phyloP scores from a whole-genome alignment of 2,113 vertebrate species.

The Eclectus roratus region DNA sequence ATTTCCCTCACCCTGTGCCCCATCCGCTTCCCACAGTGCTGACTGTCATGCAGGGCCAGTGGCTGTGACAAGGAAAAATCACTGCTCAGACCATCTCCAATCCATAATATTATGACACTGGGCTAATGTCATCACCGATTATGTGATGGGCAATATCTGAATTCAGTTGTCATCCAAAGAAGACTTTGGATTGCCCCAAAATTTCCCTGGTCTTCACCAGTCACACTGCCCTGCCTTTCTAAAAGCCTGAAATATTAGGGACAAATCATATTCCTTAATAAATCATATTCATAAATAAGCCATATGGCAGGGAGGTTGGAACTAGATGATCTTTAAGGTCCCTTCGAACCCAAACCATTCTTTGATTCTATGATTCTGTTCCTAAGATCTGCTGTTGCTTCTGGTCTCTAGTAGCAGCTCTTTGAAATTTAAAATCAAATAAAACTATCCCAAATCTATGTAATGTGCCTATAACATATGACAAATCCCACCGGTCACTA shows the following conservation, averaged over 20 bases:
- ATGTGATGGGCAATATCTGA: neutral
- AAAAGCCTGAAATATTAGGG: neutral
- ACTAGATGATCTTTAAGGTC: neutral
- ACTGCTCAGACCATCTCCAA: rapidly evolving
- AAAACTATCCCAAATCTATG: neutral
- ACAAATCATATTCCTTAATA: neutral
- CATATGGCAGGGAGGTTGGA: neutral
- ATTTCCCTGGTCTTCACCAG: neutral
- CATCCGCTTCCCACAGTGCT: neutral
- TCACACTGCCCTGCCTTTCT: neutral
- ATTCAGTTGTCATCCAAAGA: neutral
- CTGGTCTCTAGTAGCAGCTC: neutral
- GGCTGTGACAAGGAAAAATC: neutral
- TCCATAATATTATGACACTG: neutral
- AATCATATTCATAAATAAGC: neutral
- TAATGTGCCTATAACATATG: neutral
- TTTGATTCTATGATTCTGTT: neutral
- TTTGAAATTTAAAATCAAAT: neutral
- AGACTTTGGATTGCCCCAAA: neutral
- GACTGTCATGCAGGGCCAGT: rapidly evolving
- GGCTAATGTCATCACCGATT: rapidly evolving
- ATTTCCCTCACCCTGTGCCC: neutral
- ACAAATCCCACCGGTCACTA: neutral
- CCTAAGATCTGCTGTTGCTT: neutral
- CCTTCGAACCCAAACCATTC: neutral